Conservation (phyloP, 2,797 vertebrate species). For the Phoebastria nigripes region DNA sequence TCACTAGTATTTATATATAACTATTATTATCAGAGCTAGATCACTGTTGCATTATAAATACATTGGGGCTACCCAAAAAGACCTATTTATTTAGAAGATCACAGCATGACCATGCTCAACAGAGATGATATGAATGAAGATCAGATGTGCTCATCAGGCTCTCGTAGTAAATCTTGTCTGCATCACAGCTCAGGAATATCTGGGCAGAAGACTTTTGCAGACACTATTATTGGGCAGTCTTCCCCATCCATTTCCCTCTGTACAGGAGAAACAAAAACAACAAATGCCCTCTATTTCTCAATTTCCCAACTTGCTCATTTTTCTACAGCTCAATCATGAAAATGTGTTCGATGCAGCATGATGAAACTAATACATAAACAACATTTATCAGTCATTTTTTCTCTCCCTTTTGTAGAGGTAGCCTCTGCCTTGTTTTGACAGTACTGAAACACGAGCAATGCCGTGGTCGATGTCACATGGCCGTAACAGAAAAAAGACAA, state of each 20-base stretch:
- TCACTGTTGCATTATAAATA: background rate
- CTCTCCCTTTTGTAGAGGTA: background rate
- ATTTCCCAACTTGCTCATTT: background rate
- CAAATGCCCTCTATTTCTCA: background rate
- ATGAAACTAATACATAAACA: background rate
- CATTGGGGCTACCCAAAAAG: background rate
- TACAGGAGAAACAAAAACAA: background rate
- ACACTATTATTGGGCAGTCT: too few species aligned
- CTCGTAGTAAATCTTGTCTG: background rate
- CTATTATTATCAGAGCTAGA: background rate
- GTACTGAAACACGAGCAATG: background rate
- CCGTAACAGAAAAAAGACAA: background rate
- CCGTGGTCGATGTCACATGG: fast-evolving
- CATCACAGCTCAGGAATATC: background rate
- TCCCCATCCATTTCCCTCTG: background rate
- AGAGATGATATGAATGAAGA: background rate
- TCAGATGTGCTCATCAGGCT: background rate
- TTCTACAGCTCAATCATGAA: background rate
- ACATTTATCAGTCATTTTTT: background rate
- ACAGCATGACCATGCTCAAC: background rate
- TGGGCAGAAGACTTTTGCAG: background rate
- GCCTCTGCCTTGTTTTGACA: background rate
- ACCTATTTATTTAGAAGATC: background rate
- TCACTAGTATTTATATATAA: background rate
- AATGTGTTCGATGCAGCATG: fast-evolving